Conservation (phyloP, 2,797 vertebrate species). For the Acestrorhynchus altus region DNA sequence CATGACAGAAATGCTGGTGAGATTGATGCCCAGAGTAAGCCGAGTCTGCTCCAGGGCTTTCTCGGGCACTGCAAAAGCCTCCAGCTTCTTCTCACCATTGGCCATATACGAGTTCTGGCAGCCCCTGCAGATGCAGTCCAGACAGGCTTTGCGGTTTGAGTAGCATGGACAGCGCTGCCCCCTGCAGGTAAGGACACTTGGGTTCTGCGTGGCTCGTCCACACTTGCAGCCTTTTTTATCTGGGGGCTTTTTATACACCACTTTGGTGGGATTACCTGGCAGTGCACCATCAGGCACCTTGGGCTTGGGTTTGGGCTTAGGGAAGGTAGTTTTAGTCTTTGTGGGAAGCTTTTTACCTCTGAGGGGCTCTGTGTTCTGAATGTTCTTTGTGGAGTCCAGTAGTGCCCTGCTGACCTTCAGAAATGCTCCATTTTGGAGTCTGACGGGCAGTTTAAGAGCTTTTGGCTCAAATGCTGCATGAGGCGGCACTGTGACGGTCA, state of each 20-base stretch:
- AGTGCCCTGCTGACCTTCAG: conserved; percentile 91
- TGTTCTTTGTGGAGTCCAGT: conserved; percentile 86
- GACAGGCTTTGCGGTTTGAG: conserved; percentile 97
- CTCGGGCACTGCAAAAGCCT: conserved; percentile 97
- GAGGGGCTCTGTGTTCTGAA: conserved; percentile 87
- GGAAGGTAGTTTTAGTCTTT: conserved; percentile 88
- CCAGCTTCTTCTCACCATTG: conserved; percentile 98
- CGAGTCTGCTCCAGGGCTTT: conserved; percentile 98
- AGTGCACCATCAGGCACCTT: conserved; percentile 83
- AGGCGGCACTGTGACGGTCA: conserved; percentile 81
- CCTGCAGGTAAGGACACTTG: conserved; percentile 98
- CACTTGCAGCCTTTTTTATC: conserved; percentile 99
- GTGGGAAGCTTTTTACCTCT: conserved; percentile 91
- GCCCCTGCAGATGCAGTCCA: conserved; percentile 98
- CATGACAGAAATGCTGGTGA: conserved; percentile 90
- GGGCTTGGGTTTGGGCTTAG: conserved; percentile 89
- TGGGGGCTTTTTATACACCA: conserved; percentile 95
- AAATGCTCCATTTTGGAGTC: conserved; percentile 89
- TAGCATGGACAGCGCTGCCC: conserved; percentile 99
- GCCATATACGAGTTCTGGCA: conserved; percentile 99
- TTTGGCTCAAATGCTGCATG: conserved; percentile 82
- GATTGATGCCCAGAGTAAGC: conserved; percentile 98
- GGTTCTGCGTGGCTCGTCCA: conserved; percentile 97
- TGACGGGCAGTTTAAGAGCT: conserved; percentile 74
- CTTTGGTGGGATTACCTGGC: conserved; percentile 91